These are phyloP conservation scores for Agelastica alni DNA, from an alignment of 2,888 invertebrate species.

Conservation along the genomic window DNA sequence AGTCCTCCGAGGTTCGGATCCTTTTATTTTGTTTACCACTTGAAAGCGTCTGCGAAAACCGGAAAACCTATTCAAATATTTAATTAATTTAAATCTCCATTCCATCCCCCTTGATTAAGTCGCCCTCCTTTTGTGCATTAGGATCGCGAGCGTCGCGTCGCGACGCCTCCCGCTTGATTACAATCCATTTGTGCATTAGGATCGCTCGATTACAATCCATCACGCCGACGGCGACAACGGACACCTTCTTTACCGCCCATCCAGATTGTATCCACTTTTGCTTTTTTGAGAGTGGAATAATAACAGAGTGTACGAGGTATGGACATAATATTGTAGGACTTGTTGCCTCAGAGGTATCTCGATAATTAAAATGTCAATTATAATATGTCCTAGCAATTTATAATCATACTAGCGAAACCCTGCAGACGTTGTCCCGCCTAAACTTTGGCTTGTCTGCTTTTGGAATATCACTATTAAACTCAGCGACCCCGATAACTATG, in stretches of 20 bases:
- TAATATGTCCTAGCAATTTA: too few species aligned
- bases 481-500: too few species aligned
- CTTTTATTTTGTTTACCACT: too few species aligned
- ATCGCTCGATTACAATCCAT: too few species aligned
- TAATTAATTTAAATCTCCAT: constrained; percentile 23
- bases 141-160: background rate
- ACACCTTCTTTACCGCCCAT: background rate
- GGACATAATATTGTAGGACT: too few species aligned
- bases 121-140: constrained; percentile 13
- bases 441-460: too few species aligned
- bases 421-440: too few species aligned
- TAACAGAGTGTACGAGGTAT: background rate
- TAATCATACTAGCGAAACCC: too few species aligned
- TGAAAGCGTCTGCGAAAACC: constrained; percentile 7
- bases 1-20: too few species aligned
- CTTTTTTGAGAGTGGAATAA: background rate
- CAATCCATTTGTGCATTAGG: constrained; percentile 10
- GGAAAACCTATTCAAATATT: constrained; percentile 23
- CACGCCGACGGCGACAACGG: background rate
- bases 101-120: constrained; percentile 17
- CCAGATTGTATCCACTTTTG: background rate
- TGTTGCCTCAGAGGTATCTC: too few species aligned
- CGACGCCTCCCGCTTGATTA: constrained; percentile 17
- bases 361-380: too few species aligned
- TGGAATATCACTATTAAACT: too few species aligned